These are phyloP conservation scores for Motacilla alba DNA, from an alignment of 2,113 vertebrate species.

Conservation along the genomic window DNA sequence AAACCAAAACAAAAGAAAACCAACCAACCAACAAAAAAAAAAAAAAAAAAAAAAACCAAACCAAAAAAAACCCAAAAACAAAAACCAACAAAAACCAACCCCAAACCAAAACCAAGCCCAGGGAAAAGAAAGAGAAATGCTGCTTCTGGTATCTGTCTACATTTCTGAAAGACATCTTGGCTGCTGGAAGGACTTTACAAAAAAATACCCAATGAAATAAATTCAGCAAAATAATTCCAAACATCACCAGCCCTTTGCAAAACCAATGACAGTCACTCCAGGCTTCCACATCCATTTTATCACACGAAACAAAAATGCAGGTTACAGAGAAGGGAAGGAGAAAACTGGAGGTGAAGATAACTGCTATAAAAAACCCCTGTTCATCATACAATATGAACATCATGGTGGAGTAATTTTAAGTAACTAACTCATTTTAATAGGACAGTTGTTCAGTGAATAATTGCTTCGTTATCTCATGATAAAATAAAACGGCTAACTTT, in stretches of 20 bases:
- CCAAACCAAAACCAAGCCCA: background rate
- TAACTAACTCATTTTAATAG: slow-evolving; percentile 45
- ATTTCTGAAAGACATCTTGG: slow-evolving; percentile 51
- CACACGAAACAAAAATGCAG: slow-evolving; percentile 18
- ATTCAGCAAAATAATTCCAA: slow-evolving; percentile 33
- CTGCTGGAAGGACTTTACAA: slow-evolving; percentile 4
- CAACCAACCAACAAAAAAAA: too few relatives aligned
- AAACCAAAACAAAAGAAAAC: too few relatives aligned
- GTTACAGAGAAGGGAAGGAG: background rate
- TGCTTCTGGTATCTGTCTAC: slow-evolving; percentile 49
- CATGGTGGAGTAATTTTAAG: background rate
- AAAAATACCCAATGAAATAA: background rate
- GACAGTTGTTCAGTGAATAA: slow-evolving; percentile 10
- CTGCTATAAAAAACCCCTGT: background rate
- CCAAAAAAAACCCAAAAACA: too few relatives aligned
- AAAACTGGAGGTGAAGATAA: slow-evolving; percentile 13
- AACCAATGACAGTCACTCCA: background rate
- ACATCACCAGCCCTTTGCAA: slow-evolving; percentile 53
- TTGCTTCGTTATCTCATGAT: slow-evolving; percentile 28
- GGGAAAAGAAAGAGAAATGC: slow-evolving; percentile 2
- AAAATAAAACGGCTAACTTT: slow-evolving; percentile 35
- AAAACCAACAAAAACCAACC: too few relatives aligned
- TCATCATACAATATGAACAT: slow-evolving; percentile 42
- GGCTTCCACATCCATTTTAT: slow-evolving; percentile 15
- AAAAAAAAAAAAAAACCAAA: too few relatives aligned